Evolutionary conservation across 2,797 vertebrate species (phyloP).

Genomic region (Pipistrellus pipistrellus): DNA sequence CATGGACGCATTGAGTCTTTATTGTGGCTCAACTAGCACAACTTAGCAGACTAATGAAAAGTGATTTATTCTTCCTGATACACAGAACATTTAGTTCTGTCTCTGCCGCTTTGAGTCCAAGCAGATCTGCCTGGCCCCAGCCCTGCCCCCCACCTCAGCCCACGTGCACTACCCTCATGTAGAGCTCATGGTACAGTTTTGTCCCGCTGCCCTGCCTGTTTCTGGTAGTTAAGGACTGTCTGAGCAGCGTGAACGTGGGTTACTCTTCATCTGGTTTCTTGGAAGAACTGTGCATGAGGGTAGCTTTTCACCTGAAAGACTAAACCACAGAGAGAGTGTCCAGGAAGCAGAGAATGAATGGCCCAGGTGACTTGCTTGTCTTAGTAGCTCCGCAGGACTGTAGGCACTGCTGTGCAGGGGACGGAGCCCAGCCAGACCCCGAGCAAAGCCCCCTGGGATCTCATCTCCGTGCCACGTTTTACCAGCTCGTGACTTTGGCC

Average conservation of each 20-base stretch:
- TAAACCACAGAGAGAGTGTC: slow-evolving; percentile 40
- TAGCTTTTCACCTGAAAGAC: slow-evolving; percentile 59
- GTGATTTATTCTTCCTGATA: slow-evolving; percentile 35
- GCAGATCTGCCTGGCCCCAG: not conserved
- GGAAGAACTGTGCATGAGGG: not conserved
- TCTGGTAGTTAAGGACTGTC: slow-evolving; percentile 2
- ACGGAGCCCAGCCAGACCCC: not conserved
- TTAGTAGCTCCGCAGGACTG: not conserved
- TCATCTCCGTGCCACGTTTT: not conserved
- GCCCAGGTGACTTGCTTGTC: not conserved
- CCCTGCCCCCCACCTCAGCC: not conserved
- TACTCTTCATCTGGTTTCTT: slow-evolving; percentile 57
- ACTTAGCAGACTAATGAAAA: slow-evolving; percentile 41
- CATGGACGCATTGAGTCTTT: not conserved
- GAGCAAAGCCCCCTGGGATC: not conserved
- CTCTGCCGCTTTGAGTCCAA: slow-evolving; percentile 21
- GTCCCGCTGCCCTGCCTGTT: not conserved
- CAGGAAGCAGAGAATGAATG: slow-evolving; percentile 32
- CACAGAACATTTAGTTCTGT: slow-evolving; percentile 57
- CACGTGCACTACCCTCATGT: not conserved
- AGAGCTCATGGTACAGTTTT: slow-evolving; percentile 29
- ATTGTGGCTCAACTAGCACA: slow-evolving; percentile 32
- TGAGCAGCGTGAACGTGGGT: slow-evolving; percentile 40
- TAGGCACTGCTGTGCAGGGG: not conserved
- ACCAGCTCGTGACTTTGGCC: not conserved